Evolutionary conservation across 2,888 invertebrate species (phyloP).

Genomic region (Vesta saturnalis): DNA sequence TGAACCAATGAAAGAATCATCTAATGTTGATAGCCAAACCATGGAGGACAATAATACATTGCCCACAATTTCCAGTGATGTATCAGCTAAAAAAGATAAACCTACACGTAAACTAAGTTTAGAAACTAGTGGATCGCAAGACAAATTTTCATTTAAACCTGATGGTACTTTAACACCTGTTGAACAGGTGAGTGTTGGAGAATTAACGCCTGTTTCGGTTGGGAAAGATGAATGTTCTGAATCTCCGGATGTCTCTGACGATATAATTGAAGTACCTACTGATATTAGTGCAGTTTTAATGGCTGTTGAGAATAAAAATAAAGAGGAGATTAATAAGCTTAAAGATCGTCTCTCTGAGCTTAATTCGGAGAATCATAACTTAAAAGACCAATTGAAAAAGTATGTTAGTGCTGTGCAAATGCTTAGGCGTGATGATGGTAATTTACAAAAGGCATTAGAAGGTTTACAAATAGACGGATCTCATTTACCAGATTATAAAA

Average conservation of each 20-base stretch:
- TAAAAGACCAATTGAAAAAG: slow-evolving; percentile 85
- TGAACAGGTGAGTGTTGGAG: slow-evolving; percentile 60
- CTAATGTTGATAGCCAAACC: neutral
- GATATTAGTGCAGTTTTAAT: slow-evolving; percentile 59
- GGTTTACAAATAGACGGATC: slow-evolving; percentile 55
- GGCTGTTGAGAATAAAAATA: slow-evolving; percentile 57
- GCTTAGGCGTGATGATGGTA: slow-evolving; percentile 69
- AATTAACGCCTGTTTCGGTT: slow-evolving; percentile 63
- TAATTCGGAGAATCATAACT: slow-evolving; percentile 79
- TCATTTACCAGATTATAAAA: slow-evolving; percentile 64
- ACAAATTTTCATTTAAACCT: slow-evolving; percentile 50
- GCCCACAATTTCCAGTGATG: neutral
- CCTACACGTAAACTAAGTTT: slow-evolving; percentile 52
- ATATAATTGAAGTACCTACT: slow-evolving; percentile 56
- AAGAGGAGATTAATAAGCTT: slow-evolving; percentile 54
- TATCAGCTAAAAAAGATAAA: slow-evolving; percentile 28
- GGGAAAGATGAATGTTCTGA: slow-evolving; percentile 52
- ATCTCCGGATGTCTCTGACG: slow-evolving; percentile 53
- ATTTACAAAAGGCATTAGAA: slow-evolving; percentile 56
- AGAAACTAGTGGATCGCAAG: slow-evolving; percentile 56
- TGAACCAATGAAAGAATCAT: neutral
- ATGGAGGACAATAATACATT: neutral
- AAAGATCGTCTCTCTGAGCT: slow-evolving; percentile 55
- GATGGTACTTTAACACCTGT: slow-evolving; percentile 63
- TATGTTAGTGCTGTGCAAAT: slow-evolving; percentile 91